phyloP scores from a whole-genome alignment of 2,888 invertebrate species.

The Mythimna pallens region DNA sequence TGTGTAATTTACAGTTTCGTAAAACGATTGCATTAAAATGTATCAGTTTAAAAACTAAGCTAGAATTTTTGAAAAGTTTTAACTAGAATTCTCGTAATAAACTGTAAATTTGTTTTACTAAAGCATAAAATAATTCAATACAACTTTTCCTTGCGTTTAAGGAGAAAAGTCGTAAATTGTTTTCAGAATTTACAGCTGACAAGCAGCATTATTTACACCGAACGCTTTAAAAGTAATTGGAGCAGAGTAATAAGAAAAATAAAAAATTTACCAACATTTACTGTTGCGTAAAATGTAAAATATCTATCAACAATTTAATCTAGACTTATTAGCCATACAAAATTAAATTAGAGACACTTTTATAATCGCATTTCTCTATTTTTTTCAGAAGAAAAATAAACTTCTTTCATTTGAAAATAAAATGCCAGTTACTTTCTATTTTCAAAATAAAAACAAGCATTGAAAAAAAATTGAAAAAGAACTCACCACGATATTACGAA shows the following conservation, averaged over 20 bases:
- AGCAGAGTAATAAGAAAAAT: not conserved
- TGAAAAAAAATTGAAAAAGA: conserved; percentile 16
- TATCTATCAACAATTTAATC: not conserved
- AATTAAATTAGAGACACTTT: conserved; percentile 17
- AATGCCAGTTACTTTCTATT: not conserved
- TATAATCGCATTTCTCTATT: conserved; percentile 15
- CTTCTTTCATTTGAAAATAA: not conserved
- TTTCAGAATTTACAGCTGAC: conserved; percentile 42
- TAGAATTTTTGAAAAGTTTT: conserved; percentile 3
- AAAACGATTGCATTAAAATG: not conserved
- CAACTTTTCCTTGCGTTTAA: conserved; percentile 20
- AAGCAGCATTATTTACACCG: conserved; percentile 30
- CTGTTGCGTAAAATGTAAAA: not conserved
- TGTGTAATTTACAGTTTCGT: not conserved
- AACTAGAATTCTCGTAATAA: too few species aligned
- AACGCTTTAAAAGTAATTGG: conserved; percentile 37
- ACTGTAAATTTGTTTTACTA: not conserved
- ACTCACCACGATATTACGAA: conserved; percentile 68
- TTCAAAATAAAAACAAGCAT: not conserved
- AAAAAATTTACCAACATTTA: not conserved
- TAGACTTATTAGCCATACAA: not conserved
- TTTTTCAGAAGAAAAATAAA: not conserved
- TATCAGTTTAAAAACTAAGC: not conserved
- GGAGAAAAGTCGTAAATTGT: conserved; percentile 35
- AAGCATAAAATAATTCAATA: conserved; percentile 14